These are phyloP conservation scores for Caenorhabditis becei DNA, from an alignment of 2,888 invertebrate genomes.

Conservation along the genomic window DNA sequence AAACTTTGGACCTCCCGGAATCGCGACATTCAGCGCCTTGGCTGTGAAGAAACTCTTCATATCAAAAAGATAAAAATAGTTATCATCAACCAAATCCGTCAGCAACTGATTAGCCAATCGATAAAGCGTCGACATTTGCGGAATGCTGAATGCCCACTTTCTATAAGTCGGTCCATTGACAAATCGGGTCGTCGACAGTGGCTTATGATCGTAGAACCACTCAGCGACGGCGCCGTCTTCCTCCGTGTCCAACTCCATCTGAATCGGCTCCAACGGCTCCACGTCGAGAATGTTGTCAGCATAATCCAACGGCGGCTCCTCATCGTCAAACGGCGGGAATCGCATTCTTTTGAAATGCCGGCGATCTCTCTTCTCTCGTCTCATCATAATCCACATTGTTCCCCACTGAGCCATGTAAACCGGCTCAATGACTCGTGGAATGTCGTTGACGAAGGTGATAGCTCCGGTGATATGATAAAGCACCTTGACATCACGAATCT, in stretches of 20 bases:
- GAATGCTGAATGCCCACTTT: constrained; percentile 95
- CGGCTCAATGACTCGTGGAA: constrained; percentile 99
- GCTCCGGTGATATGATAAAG: constrained; percentile 99
- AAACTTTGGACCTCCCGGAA: constrained; percentile 99
- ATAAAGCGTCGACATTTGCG: constrained; percentile 98
- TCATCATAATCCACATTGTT: constrained; percentile 99
- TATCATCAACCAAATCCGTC: constrained; percentile 94
- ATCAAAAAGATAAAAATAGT: constrained; percentile 99
- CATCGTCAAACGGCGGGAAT: constrained; percentile 99
- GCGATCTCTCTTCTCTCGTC: constrained; percentile 96
- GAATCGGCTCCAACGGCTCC: constrained; percentile 96
- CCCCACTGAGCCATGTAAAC: constrained; percentile 99
- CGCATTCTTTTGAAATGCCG: constrained; percentile 99
- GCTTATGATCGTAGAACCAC: constrained; percentile 99
- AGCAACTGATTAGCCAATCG: constrained; percentile 96
- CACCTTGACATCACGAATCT: constrained; percentile 96
- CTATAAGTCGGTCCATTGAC: constrained; percentile 98
- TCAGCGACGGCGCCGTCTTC: constrained; percentile 88
- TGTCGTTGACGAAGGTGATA: constrained; percentile 99
- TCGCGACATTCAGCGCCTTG: constrained; percentile 99
- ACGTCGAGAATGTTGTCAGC: constrained; percentile 99
- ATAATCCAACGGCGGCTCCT: constrained; percentile 99
- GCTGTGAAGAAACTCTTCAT: constrained; percentile 99
- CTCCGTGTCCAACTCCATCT: constrained; percentile 94
- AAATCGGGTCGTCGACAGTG: constrained; percentile 91